Evolutionary conservation across 2,888 invertebrate species (phyloP).

Genomic region (Melanargia galathea): DNA sequence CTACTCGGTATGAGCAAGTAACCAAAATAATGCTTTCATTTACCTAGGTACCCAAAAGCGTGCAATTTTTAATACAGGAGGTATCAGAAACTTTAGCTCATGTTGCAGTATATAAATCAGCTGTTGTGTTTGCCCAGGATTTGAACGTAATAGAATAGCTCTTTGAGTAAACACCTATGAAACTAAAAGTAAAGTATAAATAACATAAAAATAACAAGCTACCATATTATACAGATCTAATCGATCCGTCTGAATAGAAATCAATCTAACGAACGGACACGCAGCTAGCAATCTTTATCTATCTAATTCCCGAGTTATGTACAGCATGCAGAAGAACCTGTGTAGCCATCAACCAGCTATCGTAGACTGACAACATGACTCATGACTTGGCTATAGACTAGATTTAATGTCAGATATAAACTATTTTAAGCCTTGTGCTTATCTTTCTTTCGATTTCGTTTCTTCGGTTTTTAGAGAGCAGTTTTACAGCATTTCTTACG

Average conservation of each 20-base stretch:
- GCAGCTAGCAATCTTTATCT: constrained; percentile 19
- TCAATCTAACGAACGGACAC: constrained; percentile 10
- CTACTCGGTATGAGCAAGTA: no score
- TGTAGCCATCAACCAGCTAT: constrained; percentile 10
- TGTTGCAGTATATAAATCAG: no score
- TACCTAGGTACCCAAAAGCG: no score
- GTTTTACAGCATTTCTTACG: not conserved
- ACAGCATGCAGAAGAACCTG: constrained; percentile 12
- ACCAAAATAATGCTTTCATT: no score
- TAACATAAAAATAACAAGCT: not conserved
- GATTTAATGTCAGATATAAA: constrained; percentile 21
- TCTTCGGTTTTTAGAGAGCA: constrained; percentile 7
- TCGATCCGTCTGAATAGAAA: constrained; percentile 11
- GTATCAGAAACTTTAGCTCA: no score
- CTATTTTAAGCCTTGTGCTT: constrained; percentile 12
- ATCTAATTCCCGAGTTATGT: constrained; percentile 10
- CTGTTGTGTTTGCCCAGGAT: no score
- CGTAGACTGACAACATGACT: constrained; percentile 18
- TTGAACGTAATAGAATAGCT: no score
- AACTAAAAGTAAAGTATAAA: no score
- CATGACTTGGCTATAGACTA: constrained; percentile 19
- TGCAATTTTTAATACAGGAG: no score
- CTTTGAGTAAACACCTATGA: no score
- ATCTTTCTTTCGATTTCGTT: not conserved
- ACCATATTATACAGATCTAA: constrained; percentile 9